phyloP scores from a whole-genome alignment of 2,888 invertebrate species.

The Orgyia antiqua region DNA sequence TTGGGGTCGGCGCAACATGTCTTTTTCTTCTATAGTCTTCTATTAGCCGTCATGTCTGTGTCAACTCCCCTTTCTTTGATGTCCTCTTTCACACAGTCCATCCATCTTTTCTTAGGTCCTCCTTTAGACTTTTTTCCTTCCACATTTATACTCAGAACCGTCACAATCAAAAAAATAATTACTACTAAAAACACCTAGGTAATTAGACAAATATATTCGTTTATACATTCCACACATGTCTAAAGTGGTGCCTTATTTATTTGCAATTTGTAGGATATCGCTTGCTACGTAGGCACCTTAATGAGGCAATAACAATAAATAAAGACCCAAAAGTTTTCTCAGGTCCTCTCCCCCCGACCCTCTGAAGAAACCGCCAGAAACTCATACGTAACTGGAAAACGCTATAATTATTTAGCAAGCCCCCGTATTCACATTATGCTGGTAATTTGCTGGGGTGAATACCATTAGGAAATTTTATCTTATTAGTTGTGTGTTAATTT shows the following conservation, averaged over 20 bases:
- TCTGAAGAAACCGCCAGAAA: constrained; percentile 61
- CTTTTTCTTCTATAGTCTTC: too few species aligned
- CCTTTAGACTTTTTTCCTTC: too few species aligned
- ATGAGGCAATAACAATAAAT: constrained; percentile 79
- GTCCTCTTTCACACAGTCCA: too few species aligned
- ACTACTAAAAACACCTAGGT: constrained; percentile 12
- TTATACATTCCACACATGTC: constrained; percentile 57
- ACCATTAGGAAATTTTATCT: constrained; percentile 30
- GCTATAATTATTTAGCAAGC: constrained; percentile 52
- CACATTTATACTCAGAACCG: too few species aligned
- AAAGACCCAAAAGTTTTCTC: constrained; percentile 76
- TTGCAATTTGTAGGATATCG: constrained; percentile 76
- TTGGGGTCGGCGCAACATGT: too few species aligned
- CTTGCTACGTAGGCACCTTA: constrained; percentile 72
- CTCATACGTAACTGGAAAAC: constrained; percentile 60
- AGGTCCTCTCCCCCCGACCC: constrained; percentile 62
- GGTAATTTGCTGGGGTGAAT: constrained; percentile 39
- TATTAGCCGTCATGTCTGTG: too few species aligned
- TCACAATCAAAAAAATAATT: too few species aligned
- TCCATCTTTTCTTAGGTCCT: too few species aligned
- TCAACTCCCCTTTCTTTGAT: too few species aligned
- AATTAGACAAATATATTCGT: constrained; percentile 44
- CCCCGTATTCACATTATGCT: constrained; percentile 28
- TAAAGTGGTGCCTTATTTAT: constrained; percentile 63
- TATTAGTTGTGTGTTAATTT: constrained; percentile 18